These are phyloP conservation scores for Neodontobutis hainanensis DNA, from an alignment of 2,113 vertebrate genomes.

Conservation along the genomic window DNA sequence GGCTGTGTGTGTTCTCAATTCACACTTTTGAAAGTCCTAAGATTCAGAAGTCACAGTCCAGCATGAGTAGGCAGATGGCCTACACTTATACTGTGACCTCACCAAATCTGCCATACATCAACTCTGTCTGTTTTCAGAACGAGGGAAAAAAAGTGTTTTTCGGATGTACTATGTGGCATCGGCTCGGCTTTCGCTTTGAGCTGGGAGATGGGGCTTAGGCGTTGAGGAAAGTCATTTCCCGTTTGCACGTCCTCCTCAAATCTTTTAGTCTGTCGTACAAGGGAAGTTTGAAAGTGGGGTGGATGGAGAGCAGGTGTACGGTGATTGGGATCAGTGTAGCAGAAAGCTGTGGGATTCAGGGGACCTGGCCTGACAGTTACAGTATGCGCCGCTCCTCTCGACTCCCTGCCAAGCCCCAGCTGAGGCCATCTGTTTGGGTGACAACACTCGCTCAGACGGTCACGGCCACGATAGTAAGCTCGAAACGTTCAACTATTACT, in stretches of 20 bases:
- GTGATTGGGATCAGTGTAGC: conserved; percentile 71
- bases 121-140: conserved; percentile 29
- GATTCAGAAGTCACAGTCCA: conserved; percentile 71
- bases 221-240: conserved; percentile 56
- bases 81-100: conserved; percentile 67
- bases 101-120: conserved; percentile 68
- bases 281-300: conserved; percentile 50
- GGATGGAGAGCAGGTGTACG: conserved; percentile 65
- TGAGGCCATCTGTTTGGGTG: conserved; percentile 72
- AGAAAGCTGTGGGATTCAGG: conserved; percentile 67
- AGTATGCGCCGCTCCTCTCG: conserved; percentile 61
- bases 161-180: conserved; percentile 19
- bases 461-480: conserved; percentile 27
- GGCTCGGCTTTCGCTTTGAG: conserved; percentile 42
- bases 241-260: conserved; percentile 50
- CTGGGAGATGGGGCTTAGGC: conserved; percentile 42
- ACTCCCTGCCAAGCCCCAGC: conserved; percentile 56
- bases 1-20: conserved; percentile 47
- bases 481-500: conserved; percentile 29
- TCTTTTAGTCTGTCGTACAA: conserved; percentile 52
- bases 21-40: conserved; percentile 62
- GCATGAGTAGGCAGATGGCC: conserved; percentile 78
- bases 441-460: conserved; percentile 35
- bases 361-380: conserved; percentile 65
- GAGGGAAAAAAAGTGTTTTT: conserved; percentile 40